phyloP scores from a whole-genome alignment of 92 coral and sea anemone species.

The Palythoa grandiflora region DNA sequence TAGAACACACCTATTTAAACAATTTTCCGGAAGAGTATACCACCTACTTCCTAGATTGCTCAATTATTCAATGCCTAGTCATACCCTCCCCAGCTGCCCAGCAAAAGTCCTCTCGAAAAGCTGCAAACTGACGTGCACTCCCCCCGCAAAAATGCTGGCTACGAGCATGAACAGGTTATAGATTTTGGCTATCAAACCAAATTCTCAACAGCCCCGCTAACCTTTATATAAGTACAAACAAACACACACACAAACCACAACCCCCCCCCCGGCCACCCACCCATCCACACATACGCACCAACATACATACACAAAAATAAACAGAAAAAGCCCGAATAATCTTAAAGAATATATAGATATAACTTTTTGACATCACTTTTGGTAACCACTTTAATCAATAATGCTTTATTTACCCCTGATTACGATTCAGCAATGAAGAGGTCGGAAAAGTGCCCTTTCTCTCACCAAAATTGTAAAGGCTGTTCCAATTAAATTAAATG shows the following conservation, averaged over 20 bases:
- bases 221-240: not conserved
- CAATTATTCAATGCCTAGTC: too few relatives aligned
- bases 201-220: not conserved
- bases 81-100: too few relatives aligned
- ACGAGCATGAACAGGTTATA: not conserved
- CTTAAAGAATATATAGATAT: not conserved
- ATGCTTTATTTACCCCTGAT: slow-evolving; percentile 13
- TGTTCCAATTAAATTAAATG: not conserved
- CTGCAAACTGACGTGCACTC: too few relatives aligned
- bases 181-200: not conserved
- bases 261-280: too few relatives aligned
- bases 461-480: not conserved
- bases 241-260: not conserved
- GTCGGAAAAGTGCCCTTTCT: slow-evolving; percentile 25
- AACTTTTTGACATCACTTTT: not conserved
- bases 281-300: not conserved
- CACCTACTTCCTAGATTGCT: too few relatives aligned
- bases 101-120: too few relatives aligned
- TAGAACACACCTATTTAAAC: too few relatives aligned
- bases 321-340: slow-evolving; percentile 4
- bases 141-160: not conserved
- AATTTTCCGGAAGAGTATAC: too few relatives aligned
- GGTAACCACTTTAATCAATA: slow-evolving; percentile 20
- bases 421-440: slow-evolving; percentile 6
- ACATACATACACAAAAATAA: not conserved